These are phyloP conservation scores for Microcebus jonahi DNA, from an alignment of 2,113 vertebrate genomes.

Conservation along the genomic window DNA sequence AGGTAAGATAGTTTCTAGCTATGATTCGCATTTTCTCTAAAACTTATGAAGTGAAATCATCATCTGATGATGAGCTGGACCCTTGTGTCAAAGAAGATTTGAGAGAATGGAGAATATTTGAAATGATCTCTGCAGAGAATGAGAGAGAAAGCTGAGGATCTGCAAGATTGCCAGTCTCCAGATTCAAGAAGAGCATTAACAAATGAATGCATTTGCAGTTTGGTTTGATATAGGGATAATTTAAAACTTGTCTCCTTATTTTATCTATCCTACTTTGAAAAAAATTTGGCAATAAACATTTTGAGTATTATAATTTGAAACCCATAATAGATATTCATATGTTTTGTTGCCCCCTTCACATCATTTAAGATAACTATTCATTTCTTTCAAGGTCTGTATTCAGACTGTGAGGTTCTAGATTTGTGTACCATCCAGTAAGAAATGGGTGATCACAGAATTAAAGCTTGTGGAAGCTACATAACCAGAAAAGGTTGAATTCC, in stretches of 20 bases:
- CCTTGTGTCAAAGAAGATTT: not conserved
- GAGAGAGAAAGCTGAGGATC: not conserved
- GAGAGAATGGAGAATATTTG: not conserved
- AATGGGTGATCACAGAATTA: not conserved
- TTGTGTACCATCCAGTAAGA: not conserved
- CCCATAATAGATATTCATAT: not conserved
- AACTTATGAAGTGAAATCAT: not conserved
- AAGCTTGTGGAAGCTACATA: not conserved
- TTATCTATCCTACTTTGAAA: not conserved
- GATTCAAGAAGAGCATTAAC: not conserved
- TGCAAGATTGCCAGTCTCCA: not conserved
- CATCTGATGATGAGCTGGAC: not conserved
- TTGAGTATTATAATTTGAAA: slow-evolving; percentile 39
- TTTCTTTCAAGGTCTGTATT: not conserved
- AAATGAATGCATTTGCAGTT: not conserved
- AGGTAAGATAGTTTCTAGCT: not conserved
- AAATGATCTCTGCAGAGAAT: not conserved
- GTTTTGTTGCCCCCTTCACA: not conserved
- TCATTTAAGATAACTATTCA: not conserved
- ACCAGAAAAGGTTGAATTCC: not conserved
- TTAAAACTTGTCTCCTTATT: not conserved
- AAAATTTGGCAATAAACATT: not conserved
- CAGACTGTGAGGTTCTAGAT: not conserved
- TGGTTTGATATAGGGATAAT: not conserved
- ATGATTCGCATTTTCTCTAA: not conserved